Evolutionary conservation across 2,113 vertebrate genomes (phyloP), one percentile per base, ranked within the genome.

Genomic region (Ictalurus punctatus): DNA sequence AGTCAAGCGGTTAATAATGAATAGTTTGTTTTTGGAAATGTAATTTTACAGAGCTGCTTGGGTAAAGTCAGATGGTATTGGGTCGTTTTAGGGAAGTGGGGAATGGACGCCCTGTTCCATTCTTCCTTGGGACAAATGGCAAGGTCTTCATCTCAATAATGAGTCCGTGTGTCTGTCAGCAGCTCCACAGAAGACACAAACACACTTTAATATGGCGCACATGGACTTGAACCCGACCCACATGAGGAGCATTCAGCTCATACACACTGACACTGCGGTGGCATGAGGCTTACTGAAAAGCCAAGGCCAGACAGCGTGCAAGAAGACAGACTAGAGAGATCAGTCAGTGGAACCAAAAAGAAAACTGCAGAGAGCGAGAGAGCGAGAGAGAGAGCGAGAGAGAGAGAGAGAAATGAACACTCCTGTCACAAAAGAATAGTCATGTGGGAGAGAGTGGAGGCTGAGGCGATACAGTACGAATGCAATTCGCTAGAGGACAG

Each of bases 281-380:
- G 74, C 17, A 16, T 63, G 85, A 48, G 34, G 48, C 81, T 84
- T 80, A 81, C 76, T 27, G 81, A 87, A 37, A 54, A 84, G 61
- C 85, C 71, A 63, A 71, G 74, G 74, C 80, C 82, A 87, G 81
- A 83, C 30, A 81, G 90, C 44, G 37, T 63, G 79, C 27, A 88
- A 76, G 83, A 88, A 73, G 27, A 84, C 65, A 86, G 30, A n/a
- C 61, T 69, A 0, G 61, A 80, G 73, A 58, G 69, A 86, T 78
- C 87, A 87, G 85, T 81, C 71, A 89, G 74, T 89, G 74, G 63
- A 83, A 82, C 73, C 40, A 37, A 48, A 56, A 63, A 58, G 84
- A 59, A 79, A 81, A 40, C 78, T 30, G 44, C 12, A 63, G 10
- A 89, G 9, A 48, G 37, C 25, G 25, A 59, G 73, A 63, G 34